A percentile compares a stretch with the other conserved stretches of the same genome.
These are phyloP conservation scores for Notarius lentiginosus DNA, from an alignment of 2,113 vertebrate genomes.

Conservation along the genomic window DNA sequence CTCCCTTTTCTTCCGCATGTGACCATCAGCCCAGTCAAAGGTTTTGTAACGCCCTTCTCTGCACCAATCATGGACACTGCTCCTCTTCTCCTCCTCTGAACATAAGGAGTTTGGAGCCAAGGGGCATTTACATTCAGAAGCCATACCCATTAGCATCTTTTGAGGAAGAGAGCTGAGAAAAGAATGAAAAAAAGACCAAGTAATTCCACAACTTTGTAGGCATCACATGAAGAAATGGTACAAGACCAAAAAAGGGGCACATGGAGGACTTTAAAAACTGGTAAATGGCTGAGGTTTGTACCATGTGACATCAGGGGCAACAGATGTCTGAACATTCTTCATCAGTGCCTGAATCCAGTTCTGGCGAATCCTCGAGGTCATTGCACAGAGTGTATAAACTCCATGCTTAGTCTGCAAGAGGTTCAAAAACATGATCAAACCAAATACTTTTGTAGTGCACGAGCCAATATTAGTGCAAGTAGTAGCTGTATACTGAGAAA, in stretches of 20 bases:
- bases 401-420: slow-evolving; percentile 82
- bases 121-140: neutral
- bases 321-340: slow-evolving; percentile 81
- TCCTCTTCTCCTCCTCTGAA: slow-evolving; percentile 61
- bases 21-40: slow-evolving; percentile 81
- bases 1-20: slow-evolving; percentile 73
- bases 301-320: slow-evolving; percentile 80
- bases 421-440: neutral
- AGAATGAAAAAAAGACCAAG: slow-evolving; percentile 40
- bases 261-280: neutral
- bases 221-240: slow-evolving; percentile 62
- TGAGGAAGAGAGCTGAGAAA: slow-evolving; percentile 38
- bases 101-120: slow-evolving; percentile 15
- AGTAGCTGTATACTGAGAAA: neutral
- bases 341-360: slow-evolving; percentile 94
- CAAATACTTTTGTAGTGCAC: neutral
- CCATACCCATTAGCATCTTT: neutral
- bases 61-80: slow-evolving; percentile 76
- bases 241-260: slow-evolving; percentile 51
- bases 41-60: slow-evolving; percentile 81
- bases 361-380: slow-evolving; percentile 85
- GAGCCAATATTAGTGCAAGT: neutral
- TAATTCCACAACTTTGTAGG: slow-evolving; percentile 68
- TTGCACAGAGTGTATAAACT: slow-evolving; percentile 84
- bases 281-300: slow-evolving; percentile 56